phyloP scores from a whole-genome alignment of 2,797 vertebrate species.

The Falco rusticolus region DNA sequence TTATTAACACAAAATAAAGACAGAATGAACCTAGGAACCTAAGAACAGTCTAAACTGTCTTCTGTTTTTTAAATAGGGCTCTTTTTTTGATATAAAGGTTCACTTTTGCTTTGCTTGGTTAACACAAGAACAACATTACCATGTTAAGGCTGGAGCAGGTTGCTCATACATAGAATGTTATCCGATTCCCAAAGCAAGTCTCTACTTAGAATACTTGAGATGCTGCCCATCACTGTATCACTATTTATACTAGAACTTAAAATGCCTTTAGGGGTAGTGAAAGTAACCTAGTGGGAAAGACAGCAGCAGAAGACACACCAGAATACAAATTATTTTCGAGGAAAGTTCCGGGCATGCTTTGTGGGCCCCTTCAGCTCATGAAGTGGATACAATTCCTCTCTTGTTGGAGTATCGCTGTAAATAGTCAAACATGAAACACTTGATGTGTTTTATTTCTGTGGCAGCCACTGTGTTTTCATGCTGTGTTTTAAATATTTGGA shows the following conservation, averaged over 20 bases:
- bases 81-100: not conserved
- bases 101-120: not conserved
- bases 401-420: not conserved
- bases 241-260: not conserved
- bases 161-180: accelerated
- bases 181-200: not conserved
- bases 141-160: not conserved
- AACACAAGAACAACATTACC: not conserved
- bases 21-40: not conserved
- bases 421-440: not conserved
- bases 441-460: not conserved
- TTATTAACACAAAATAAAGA: not conserved
- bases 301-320: not conserved
- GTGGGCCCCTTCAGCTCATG: not conserved
- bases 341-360: not conserved
- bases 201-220: not conserved
- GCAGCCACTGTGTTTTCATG: not conserved
- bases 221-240: not conserved
- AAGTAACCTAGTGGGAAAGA: not conserved
- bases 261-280: not conserved
- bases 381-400: not conserved
- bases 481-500: not conserved
- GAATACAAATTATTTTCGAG: not conserved
- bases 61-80: not conserved
- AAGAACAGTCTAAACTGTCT: not conserved